These are phyloP conservation scores for Channa argus DNA, from an alignment of 2,113 vertebrate genomes.

Conservation along the genomic window DNA sequence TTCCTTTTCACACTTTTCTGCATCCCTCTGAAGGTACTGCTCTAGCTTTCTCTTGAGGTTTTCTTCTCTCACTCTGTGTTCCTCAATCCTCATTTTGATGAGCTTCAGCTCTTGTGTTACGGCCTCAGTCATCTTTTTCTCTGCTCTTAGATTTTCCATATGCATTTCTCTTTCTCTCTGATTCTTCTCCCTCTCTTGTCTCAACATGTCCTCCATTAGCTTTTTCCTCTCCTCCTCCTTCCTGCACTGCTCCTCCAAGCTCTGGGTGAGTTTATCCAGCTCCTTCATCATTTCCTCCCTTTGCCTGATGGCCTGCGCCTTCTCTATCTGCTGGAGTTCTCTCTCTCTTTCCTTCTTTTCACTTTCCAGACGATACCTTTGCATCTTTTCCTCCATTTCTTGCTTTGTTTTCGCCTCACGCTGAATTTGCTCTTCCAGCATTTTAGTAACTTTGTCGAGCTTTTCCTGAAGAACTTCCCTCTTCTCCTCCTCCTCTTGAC, in stretches of 20 bases:
- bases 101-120: slow-evolving; percentile 49
- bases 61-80: slow-evolving; percentile 37
- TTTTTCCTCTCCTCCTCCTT: slow-evolving; percentile 48
- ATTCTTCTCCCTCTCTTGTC: slow-evolving; percentile 43
- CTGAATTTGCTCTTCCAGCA: slow-evolving; percentile 47
- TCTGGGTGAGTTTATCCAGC: slow-evolving; percentile 46
- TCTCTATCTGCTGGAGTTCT: slow-evolving; percentile 44
- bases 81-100: slow-evolving; percentile 40
- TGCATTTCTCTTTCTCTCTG: slow-evolving; percentile 43
- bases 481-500: slow-evolving; percentile 45
- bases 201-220: slow-evolving; percentile 41
- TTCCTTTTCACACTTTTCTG: slow-evolving; percentile 17
- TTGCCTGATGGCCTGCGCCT: slow-evolving; percentile 49
- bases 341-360: slow-evolving; percentile 48
- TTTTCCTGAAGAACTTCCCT: slow-evolving; percentile 46
- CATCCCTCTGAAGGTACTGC: slow-evolving; percentile 19
- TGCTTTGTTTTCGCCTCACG: slow-evolving; percentile 34
- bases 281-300: slow-evolving; percentile 55
- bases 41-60: slow-evolving; percentile 45
- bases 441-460: slow-evolving; percentile 39
- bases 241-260: slow-evolving; percentile 40
- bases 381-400: slow-evolving; percentile 43
- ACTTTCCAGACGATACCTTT: slow-evolving; percentile 26
- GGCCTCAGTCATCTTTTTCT: slow-evolving; percentile 36
- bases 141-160: slow-evolving; percentile 53